Percentiles rank a stretch among this genome's conserved stretches.
Conservation (phyloP, 2,888 invertebrate genomes). For the Cerastis leucographa region DNA sequence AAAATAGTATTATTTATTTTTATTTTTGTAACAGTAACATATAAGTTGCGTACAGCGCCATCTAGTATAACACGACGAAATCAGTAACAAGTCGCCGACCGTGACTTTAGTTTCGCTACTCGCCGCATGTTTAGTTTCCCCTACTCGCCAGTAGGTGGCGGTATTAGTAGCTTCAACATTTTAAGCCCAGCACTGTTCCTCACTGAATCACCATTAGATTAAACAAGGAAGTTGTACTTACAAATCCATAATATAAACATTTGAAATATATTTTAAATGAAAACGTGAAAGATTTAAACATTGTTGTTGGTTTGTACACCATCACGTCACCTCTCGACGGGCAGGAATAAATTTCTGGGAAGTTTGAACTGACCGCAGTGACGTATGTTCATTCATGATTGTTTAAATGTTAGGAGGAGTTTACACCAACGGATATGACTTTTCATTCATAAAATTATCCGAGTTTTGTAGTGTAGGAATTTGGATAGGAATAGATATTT, state of each 20-base stretch:
- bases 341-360: conserved; percentile 38
- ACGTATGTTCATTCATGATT: conserved; percentile 51
- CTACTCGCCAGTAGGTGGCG: conserved; percentile 69
- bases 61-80: conserved; percentile 61
- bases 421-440: conserved; percentile 5
- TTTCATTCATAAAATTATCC: background rate
- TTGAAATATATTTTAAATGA: background rate
- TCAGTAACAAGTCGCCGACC: conserved; percentile 42
- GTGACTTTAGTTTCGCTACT: conserved; percentile 60
- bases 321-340: conserved; percentile 14
- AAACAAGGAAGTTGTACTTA: conserved; percentile 26
- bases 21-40: background rate
- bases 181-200: background rate
- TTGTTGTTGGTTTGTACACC: conserved; percentile 32
- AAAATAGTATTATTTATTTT: background rate
- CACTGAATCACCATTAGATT: conserved; percentile 12
- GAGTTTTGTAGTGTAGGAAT: background rate
- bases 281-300: conserved; percentile 3
- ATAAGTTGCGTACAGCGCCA: conserved; percentile 72
- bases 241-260: background rate
- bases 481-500: background rate
- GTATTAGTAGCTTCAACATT: background rate
- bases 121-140: conserved; percentile 54
- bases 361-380: conserved; percentile 45
- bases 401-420: background rate